Percentiles rank a stretch among this genome's conserved stretches.
phyloP scores from a whole-genome alignment of 2,888 invertebrate genomes.

The Pristionchus japonicus region DNA sequence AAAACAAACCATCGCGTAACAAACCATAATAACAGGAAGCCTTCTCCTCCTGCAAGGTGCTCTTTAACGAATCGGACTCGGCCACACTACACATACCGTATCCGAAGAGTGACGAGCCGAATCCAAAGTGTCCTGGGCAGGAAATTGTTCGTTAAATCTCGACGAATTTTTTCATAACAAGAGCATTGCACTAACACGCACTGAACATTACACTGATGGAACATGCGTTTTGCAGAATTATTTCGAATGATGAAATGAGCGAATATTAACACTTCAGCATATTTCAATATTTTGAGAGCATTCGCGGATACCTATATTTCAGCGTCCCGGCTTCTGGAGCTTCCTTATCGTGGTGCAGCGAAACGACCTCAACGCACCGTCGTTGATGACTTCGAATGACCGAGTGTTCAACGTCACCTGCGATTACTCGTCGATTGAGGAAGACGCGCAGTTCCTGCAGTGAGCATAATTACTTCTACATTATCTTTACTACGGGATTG shows the following conservation, averaged over 20 bases:
- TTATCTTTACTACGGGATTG: too few species aligned
- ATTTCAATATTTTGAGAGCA: too few species aligned
- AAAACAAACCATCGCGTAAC: neutral
- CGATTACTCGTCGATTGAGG: conserved; percentile 64
- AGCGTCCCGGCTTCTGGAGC: conserved; percentile 68
- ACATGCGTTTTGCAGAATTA: too few species aligned
- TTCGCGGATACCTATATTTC: neutral
- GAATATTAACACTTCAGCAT: too few species aligned
- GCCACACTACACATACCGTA: conserved; percentile 69
- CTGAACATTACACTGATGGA: too few species aligned
- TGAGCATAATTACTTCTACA: too few species aligned
- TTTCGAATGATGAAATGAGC: too few species aligned
- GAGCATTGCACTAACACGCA: too few species aligned
- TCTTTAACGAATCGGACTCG: conserved; percentile 55
- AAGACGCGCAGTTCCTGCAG: conserved; percentile 40
- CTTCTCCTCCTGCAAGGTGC: conserved; percentile 51
- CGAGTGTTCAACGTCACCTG: conserved; percentile 74
- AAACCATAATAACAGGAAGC: neutral
- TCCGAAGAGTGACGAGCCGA: conserved; percentile 64
- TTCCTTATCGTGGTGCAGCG: conserved; percentile 72
- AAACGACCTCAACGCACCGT: conserved; percentile 67
- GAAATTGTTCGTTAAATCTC: conserved; percentile 61
- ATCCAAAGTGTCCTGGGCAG: conserved; percentile 67
- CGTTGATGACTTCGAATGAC: conserved; percentile 71
- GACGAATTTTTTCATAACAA: too few species aligned